phyloP scores from a whole-genome alignment of 2,797 vertebrate genomes.

The Falco columbarius region DNA sequence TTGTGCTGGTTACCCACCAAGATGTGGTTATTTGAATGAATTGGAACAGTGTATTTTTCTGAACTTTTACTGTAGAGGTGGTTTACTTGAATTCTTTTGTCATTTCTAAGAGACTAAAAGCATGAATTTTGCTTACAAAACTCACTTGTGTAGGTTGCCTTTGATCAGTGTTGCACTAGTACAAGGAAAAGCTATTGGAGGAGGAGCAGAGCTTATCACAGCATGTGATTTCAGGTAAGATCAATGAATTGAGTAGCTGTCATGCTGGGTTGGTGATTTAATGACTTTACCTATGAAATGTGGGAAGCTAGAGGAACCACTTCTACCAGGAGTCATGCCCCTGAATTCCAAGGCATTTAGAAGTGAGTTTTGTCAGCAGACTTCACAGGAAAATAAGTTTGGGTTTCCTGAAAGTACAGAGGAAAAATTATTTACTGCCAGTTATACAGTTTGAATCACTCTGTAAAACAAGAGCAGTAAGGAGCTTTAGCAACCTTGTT shows the following conservation, averaged over 20 bases:
- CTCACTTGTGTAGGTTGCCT: conserved; percentile 83
- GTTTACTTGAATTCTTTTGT: background rate
- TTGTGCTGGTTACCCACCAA: background rate
- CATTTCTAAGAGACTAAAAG: background rate
- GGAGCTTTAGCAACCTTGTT: background rate
- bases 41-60: background rate
- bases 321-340: background rate
- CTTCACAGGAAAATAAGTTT: background rate
- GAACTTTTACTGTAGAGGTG: background rate
- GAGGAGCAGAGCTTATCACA: conserved; percentile 92
- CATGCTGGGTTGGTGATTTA: background rate
- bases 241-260: background rate
- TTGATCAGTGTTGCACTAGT: conserved; percentile 92
- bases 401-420: background rate
- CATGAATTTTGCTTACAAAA: background rate
- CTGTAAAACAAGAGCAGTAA: background rate
- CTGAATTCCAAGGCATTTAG: background rate
- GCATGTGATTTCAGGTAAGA: conserved; percentile 97
- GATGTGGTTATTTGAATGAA: background rate
- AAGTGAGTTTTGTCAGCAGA: background rate
- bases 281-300: background rate
- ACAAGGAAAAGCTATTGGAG: conserved; percentile 91
- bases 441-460: background rate
- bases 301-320: background rate
- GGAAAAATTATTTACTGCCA: background rate